Evolutionary conservation across 2,888 invertebrate species (phyloP), one percentile per base, ranked within the genome.

Genomic region (Idaea dimidiata): DNA sequence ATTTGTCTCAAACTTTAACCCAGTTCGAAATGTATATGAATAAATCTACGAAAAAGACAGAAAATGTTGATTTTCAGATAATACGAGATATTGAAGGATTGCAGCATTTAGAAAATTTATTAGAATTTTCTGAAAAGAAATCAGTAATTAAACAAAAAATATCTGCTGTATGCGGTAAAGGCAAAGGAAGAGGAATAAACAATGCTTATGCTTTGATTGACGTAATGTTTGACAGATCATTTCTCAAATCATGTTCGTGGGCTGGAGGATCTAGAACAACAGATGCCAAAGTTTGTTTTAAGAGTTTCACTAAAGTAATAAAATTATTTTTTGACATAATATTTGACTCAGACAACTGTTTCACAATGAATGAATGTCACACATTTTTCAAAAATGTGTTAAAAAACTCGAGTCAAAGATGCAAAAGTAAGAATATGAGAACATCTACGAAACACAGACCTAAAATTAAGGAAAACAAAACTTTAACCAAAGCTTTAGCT

Each of bases 151-250:
- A 32, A 32, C 4, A 32, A 32, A 32, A 32, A 32, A 6, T 32
- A 32, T 32, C 32, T 32, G 7, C 7, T 32, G 7, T 32, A 32
- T 32, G 32, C 7, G 7, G 62, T 18, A 59, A 61, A 58, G 63
- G 66, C 59, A 66, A 66, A 63, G 66, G 63, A 43, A 32, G 63
- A 63, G 66, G 59, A 16, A 32, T 59, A 33, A 66, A 66, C 56
- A 66, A 66, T 57, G 63, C 63, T 17, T 64, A 66, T 62, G 63
- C 62, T 60, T 58, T 66, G 33, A 54, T 62, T 17, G 66, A 66
- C 57, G 55, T 58, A 58, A 66, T 66, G 62, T 66, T 66, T 59
- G 62, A 57, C 18, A 64, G 62, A 53, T 14, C 55, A 17, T 67
- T 67, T 61, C 55, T 64, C 54, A 33, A 56, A 17, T 57, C 59